phyloP scores from a whole-genome alignment of 2,888 invertebrate genomes.

The Invenusta paracnida region DNA sequence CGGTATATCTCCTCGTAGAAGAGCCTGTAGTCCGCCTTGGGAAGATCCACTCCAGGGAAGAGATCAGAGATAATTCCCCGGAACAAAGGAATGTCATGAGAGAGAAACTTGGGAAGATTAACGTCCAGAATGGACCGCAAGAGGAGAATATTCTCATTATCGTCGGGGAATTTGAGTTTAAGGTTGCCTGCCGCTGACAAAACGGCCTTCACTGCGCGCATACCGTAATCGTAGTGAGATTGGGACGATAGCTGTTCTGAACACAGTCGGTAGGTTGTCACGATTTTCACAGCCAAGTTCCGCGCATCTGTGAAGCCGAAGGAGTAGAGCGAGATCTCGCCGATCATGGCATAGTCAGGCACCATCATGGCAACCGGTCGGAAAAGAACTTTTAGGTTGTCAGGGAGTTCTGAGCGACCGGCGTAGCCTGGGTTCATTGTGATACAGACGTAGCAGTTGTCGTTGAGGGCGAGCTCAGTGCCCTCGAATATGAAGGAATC shows the following conservation, averaged over 20 bases:
- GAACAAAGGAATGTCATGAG: constrained; percentile 81
- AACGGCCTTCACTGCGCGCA: constrained; percentile 86
- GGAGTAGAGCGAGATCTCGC: constrained; percentile 77
- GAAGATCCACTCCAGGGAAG: constrained; percentile 73
- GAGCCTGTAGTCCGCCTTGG: constrained; percentile 68
- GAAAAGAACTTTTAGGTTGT: constrained; percentile 66
- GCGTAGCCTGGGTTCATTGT: constrained; percentile 63
- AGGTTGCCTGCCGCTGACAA: constrained; percentile 80
- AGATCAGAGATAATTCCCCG: constrained; percentile 86
- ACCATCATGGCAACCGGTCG: constrained; percentile 86
- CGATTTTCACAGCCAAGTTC: constrained; percentile 82
- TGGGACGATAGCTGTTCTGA: constrained; percentile 88
- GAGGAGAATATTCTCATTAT: constrained; percentile 73
- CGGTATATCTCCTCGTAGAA: constrained; percentile 68
- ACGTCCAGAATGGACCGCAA: constrained; percentile 81
- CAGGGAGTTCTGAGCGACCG: constrained; percentile 65
- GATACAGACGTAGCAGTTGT: constrained; percentile 70
- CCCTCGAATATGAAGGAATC: constrained; percentile 74
- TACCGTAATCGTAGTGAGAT: constrained; percentile 87
- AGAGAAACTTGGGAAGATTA: constrained; percentile 82
- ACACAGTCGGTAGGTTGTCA: constrained; percentile 87
- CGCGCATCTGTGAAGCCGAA: constrained; percentile 76
- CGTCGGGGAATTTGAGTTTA: constrained; percentile 74
- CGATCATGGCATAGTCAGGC: constrained; percentile 80
- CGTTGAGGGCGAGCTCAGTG: constrained; percentile 70